These are phyloP conservation scores for Charadrius vociferus DNA, from an alignment of 2,113 vertebrate species.

Conservation along the genomic window DNA sequence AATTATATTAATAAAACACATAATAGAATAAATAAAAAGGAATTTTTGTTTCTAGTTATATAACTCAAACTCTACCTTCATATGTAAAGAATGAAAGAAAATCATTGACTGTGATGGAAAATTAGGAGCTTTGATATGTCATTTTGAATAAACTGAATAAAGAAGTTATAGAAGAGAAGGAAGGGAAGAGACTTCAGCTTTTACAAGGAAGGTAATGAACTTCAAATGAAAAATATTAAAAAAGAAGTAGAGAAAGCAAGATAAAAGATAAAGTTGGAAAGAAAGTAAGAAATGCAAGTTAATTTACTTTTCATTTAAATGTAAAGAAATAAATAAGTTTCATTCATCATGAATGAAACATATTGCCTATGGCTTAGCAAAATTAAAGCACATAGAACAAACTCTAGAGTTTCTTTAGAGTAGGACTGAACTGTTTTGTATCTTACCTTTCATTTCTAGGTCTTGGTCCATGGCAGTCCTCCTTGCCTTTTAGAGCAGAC, in stretches of 20 bases:
- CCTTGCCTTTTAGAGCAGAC: neutral
- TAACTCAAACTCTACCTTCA: neutral
- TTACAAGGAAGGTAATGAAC: neutral
- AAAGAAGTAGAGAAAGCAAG: neutral
- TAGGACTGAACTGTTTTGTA: rapidly evolving
- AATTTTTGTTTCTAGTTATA: neutral
- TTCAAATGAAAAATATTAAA: neutral
- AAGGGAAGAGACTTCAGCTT: neutral
- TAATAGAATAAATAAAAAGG: neutral
- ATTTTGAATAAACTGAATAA: neutral
- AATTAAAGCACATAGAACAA: neutral
- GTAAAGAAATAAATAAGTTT: neutral
- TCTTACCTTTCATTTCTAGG: neutral
- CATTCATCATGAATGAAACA: neutral
- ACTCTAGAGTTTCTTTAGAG: neutral
- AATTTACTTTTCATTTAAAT: neutral
- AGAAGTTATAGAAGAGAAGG: neutral
- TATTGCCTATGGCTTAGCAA: neutral
- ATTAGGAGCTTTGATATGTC: neutral
- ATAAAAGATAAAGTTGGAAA: neutral
- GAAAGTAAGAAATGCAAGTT: neutral
- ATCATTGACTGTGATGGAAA: neutral
- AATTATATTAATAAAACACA: neutral
- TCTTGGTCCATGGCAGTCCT: neutral
- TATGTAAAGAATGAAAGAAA: neutral